Evolutionary conservation across 23 tunicate genomes (phyloP), one percentile per base, ranked within the genome.

Genomic region (Trididemnum nubilum): DNA sequence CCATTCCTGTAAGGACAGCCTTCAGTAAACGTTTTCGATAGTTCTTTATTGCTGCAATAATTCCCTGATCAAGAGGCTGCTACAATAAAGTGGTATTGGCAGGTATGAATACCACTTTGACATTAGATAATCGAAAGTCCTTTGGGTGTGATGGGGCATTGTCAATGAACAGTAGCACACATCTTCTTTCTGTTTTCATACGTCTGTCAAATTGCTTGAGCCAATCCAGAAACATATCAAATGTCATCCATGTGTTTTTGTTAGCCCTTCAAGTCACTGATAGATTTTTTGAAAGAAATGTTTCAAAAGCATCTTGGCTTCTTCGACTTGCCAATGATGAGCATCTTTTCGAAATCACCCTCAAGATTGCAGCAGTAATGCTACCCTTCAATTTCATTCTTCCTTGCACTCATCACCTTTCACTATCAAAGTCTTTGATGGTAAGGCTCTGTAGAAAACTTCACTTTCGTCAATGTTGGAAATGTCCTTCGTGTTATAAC

Each of bases 381-480:
- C 69, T 23, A 63, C 4, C 27, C 69, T 63, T 63, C 69, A 23
- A 63, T 63, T 63, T 63, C 27, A 15, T 63, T 63, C 69, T 63
- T 28, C 69, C n/a, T n/a, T n/a, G n/a, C n/a, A n/a, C n/a, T n/a
- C n/a, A n/a, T n/a, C n/a, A n/a, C n/a, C n/a, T n/a, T n/a, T n/a
- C 27, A 63, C 28, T 63, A 24, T 15, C 69, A 63, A 63, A 63
- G 69, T 63, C 69, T 63, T 63, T 63, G 69, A 63, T 63, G 69
- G 69, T 63, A 63, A 63, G 69, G 69, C 69, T 63, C 69, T 63
- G 69, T 23, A 15, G 69, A 63, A 63, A 63, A 63, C 69, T 63
- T 7, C 27, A 63, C 69, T 63, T 63, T 23, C 23, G 28, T 63
- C 69, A 24, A 18, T 63, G 69, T 63, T 63, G 28, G 23, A 63